These are phyloP conservation scores for Pemphigus obesinymphae DNA, from an alignment of 1,140 invertebrate species.

Conservation along the genomic window DNA sequence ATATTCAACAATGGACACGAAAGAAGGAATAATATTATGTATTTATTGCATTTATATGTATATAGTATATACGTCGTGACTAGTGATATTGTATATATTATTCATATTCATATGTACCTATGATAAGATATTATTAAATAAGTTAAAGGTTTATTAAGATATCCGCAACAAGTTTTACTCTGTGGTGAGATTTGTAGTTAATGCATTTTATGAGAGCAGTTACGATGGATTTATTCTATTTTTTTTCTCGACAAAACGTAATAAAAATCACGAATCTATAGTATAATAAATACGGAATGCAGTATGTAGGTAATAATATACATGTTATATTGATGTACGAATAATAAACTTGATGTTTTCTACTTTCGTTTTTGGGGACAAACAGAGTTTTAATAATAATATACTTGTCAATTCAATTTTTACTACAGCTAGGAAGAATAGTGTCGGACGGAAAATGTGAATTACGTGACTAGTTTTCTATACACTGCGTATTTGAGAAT, in stretches of 20 bases:
- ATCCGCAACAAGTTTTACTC: too few relatives aligned
- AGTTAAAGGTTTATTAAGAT: too few relatives aligned
- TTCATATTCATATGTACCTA: too few relatives aligned
- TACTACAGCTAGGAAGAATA: background rate
- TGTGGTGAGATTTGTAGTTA: too few relatives aligned
- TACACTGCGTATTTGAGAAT: background rate
- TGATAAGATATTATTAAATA: too few relatives aligned
- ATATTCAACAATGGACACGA: too few relatives aligned
- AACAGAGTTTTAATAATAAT: background rate
- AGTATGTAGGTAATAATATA: background rate
- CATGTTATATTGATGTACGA: slow-evolving; percentile 1
- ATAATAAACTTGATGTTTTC: slow-evolving; percentile 6
- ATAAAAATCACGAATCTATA: background rate
- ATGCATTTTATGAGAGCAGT: too few relatives aligned
- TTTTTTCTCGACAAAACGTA: background rate
- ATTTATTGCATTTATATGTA: too few relatives aligned
- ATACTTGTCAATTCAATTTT: background rate
- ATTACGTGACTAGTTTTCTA: slow-evolving; percentile 5
- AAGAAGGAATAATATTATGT: too few relatives aligned
- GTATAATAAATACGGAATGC: background rate
- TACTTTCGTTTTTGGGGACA: slow-evolving; percentile 11
- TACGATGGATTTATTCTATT: too few relatives aligned
- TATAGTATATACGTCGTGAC: too few relatives aligned
- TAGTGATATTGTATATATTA: too few relatives aligned
- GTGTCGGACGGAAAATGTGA: background rate